phyloP scores from a whole-genome alignment of 1,140 invertebrate species.

The Atta cephalotes region DNA sequence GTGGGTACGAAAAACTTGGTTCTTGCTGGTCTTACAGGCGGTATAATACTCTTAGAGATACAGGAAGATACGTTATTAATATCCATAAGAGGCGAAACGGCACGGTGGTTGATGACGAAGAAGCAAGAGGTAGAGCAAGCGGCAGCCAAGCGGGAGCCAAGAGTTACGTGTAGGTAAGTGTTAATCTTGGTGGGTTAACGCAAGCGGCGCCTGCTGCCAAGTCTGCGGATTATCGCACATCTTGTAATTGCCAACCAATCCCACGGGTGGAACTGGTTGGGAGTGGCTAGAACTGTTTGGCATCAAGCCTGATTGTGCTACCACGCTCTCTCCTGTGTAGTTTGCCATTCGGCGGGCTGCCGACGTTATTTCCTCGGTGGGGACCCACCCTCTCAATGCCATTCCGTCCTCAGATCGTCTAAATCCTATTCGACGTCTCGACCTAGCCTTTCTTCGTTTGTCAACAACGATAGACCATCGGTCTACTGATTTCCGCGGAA shows the following conservation, averaged over 20 bases:
- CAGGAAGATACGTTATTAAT: conserved; percentile 73
- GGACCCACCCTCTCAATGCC: conserved; percentile 57
- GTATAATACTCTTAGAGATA: conserved; percentile 63
- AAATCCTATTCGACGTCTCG: conserved; percentile 75
- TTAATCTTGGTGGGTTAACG: conserved; percentile 86
- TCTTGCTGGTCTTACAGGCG: conserved; percentile 42
- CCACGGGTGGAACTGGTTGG: conserved; percentile 82
- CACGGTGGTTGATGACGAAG: conserved; percentile 44
- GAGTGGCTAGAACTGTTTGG: conserved; percentile 84
- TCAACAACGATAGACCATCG: conserved; percentile 69
- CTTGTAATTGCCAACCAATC: conserved; percentile 86
- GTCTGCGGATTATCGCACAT: conserved; percentile 86
- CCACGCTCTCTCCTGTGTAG: conserved; percentile 75
- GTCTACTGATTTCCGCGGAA: conserved; percentile 71
- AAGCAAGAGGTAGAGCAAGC: conserved; percentile 68
- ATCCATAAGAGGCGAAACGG: conserved; percentile 65
- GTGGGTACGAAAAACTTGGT: conserved; percentile 46
- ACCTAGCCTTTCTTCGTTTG: conserved; percentile 71
- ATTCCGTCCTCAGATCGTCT: conserved; percentile 73
- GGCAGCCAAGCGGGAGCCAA: conserved; percentile 77
- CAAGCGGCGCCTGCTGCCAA: conserved; percentile 84
- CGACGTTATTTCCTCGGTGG: conserved; percentile 75
- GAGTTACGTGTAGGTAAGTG: conserved; percentile 85
- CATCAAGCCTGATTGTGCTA: conserved; percentile 86
- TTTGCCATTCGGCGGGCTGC: conserved; percentile 78